phyloP scores from a whole-genome alignment of 1,140 invertebrate genomes.

The Archegozetes longisetosus region DNA sequence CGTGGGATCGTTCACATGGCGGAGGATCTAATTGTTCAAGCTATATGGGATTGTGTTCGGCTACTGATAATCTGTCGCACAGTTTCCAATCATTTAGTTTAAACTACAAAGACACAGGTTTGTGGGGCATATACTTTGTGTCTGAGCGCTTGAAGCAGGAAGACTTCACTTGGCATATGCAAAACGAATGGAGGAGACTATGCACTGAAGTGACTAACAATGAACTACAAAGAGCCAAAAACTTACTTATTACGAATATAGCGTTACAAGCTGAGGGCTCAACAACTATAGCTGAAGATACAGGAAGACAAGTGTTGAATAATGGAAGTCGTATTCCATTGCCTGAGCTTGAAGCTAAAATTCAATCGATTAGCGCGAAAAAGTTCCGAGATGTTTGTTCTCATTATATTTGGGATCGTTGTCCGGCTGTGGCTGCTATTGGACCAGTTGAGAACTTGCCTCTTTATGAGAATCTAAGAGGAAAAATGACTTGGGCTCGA shows the following conservation, averaged over 20 bases:
- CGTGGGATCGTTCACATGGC: slow-evolving; percentile 57
- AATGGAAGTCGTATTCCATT: slow-evolving; percentile 87
- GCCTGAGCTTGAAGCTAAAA: slow-evolving; percentile 83
- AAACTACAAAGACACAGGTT: slow-evolving; percentile 96
- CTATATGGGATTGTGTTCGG: slow-evolving; percentile 53
- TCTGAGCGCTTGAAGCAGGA: slow-evolving; percentile 58
- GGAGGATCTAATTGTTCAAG: slow-evolving; percentile 76
- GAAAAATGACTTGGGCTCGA: slow-evolving; percentile 62
- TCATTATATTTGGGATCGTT: slow-evolving; percentile 82
- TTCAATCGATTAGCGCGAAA: slow-evolving; percentile 64
- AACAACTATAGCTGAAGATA: slow-evolving; percentile 96
- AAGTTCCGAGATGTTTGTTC: slow-evolving; percentile 69
- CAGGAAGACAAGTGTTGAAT: slow-evolving; percentile 88
- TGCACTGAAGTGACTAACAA: slow-evolving; percentile 76
- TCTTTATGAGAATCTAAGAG: slow-evolving; percentile 72
- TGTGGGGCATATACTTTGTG: slow-evolving; percentile 94
- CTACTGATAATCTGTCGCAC: slow-evolving; percentile 55
- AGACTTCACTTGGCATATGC: slow-evolving; percentile 50
- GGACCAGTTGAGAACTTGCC: slow-evolving; percentile 66
- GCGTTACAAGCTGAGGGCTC: slow-evolving; percentile 92
- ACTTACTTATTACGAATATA: slow-evolving; percentile 90
- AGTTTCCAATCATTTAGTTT: slow-evolving; percentile 98
- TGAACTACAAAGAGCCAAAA: slow-evolving; percentile 86
- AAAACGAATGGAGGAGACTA: slow-evolving; percentile 75
- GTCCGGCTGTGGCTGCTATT: slow-evolving; percentile 20